These are phyloP conservation scores for Cerastoderma edule DNA, from an alignment of 2,888 invertebrate genomes.

Conservation along the genomic window DNA sequence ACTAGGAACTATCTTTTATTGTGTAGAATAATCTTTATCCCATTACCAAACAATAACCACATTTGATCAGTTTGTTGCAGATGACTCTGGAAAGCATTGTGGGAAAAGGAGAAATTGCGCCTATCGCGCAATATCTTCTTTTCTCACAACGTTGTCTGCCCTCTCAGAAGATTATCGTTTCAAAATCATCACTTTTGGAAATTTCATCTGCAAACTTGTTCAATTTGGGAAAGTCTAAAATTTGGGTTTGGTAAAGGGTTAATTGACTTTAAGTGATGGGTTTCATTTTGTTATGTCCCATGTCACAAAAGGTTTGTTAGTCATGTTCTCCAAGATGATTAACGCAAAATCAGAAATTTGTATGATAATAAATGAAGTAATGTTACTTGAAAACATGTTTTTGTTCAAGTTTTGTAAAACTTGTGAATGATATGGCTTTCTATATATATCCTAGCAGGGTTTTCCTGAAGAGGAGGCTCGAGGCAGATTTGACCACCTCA, in stretches of 20 bases:
- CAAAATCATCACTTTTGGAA: not conserved
- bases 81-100: not conserved
- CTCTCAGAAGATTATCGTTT: too few relatives aligned
- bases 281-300: not conserved
- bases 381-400: too few relatives aligned
- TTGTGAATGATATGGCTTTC: too few relatives aligned
- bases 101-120: conserved; percentile 10
- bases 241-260: not conserved
- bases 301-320: not conserved
- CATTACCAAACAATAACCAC: not conserved
- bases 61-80: not conserved
- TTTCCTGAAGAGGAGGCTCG: too few relatives aligned
- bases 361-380: too few relatives aligned
- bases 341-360: too few relatives aligned
- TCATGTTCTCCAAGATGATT: not conserved
- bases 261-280: not conserved
- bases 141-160: not conserved
- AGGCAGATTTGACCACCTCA: too few relatives aligned
- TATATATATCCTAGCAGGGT: too few relatives aligned
- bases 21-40: not conserved
- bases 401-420: too few relatives aligned
- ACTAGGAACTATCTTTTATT: not conserved
- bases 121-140: not conserved
- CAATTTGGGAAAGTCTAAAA: not conserved
- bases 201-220: not conserved